Evolutionary conservation across 1,140 invertebrate species (phyloP).

Genomic region (Phenacoccus solenopsis): DNA sequence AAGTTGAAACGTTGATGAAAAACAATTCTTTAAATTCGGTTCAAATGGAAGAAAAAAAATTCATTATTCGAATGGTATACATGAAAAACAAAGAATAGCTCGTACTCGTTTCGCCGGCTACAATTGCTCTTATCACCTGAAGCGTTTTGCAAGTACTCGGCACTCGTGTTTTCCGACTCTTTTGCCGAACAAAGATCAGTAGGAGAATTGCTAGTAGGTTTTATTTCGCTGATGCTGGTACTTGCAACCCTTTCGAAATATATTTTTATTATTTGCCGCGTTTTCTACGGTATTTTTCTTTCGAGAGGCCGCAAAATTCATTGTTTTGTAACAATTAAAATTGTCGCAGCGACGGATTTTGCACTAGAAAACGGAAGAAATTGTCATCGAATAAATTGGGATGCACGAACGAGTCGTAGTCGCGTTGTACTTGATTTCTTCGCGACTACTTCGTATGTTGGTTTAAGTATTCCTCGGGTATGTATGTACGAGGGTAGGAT

Average conservation of each 20-base stretch:
- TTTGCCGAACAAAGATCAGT: conserved; percentile 14
- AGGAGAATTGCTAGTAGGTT: conserved; percentile 14
- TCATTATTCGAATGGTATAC: conserved; percentile 12
- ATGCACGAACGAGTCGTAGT: not conserved
- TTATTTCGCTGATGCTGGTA: conserved; percentile 11
- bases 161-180: conserved; percentile 8
- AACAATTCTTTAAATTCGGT: conserved; percentile 16
- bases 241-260: conserved; percentile 8
- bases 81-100: conserved; percentile 8
- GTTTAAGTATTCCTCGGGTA: too few relatives aligned
- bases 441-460: too few relatives aligned
- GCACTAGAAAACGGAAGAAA: not conserved
- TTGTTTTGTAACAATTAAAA: conserved; percentile 14
- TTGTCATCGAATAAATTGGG: conserved; percentile 16
- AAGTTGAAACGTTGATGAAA: not conserved
- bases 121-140: conserved; percentile 17
- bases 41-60: conserved; percentile 11
- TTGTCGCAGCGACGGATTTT: not conserved
- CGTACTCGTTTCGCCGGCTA: not conserved
- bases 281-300: conserved; percentile 10
- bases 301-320: conserved; percentile 13
- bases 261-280: conserved; percentile 12
- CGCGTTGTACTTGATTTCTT: not conserved
- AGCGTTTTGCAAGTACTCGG: conserved; percentile 7
- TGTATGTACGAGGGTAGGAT: too few relatives aligned